Evolutionary conservation across 2,888 invertebrate species (phyloP).

Genomic region (Disparrhopalites patrizii): DNA sequence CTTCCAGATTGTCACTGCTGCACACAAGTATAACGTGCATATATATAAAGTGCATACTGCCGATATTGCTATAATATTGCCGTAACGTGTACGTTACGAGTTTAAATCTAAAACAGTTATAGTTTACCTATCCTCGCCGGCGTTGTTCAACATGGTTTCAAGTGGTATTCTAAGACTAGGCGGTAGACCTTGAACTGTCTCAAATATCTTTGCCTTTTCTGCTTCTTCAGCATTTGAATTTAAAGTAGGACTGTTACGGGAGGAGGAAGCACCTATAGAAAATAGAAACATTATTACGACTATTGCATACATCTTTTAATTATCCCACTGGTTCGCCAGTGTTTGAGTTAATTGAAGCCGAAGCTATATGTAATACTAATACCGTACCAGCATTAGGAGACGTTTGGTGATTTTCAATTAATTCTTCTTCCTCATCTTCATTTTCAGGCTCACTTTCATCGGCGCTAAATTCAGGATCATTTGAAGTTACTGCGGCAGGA

Average conservation of each 20-base stretch:
- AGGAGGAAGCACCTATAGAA: slow-evolving; percentile 8
- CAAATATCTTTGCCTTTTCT: slow-evolving; percentile 41
- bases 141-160: slow-evolving; percentile 39
- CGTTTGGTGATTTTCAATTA: slow-evolving; percentile 50
- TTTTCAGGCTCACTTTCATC: slow-evolving; percentile 53
- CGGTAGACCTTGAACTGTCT: slow-evolving; percentile 40
- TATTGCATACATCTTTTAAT: too few species aligned
- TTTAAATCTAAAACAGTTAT: not conserved
- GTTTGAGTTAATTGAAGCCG: too few species aligned
- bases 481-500: slow-evolving; percentile 15
- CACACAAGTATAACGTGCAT: not conserved
- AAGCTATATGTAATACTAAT: too few species aligned
- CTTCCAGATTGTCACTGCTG: slow-evolving; percentile 41
- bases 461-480: slow-evolving; percentile 57
- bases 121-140: slow-evolving; percentile 29
- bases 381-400: not conserved
- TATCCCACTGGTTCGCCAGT: too few species aligned
- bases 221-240: slow-evolving; percentile 33
- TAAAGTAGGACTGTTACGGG: slow-evolving; percentile 42
- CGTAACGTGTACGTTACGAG: too few species aligned
- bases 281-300: too few species aligned
- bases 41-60: too few species aligned
- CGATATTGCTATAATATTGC: too few species aligned
- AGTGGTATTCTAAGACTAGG: slow-evolving; percentile 42
- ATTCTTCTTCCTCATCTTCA: slow-evolving; percentile 75